Percentiles rank a stretch among this genome's conserved stretches.
Conservation (phyloP, 2,888 invertebrate genomes). For the Lathronympha strigana region DNA sequence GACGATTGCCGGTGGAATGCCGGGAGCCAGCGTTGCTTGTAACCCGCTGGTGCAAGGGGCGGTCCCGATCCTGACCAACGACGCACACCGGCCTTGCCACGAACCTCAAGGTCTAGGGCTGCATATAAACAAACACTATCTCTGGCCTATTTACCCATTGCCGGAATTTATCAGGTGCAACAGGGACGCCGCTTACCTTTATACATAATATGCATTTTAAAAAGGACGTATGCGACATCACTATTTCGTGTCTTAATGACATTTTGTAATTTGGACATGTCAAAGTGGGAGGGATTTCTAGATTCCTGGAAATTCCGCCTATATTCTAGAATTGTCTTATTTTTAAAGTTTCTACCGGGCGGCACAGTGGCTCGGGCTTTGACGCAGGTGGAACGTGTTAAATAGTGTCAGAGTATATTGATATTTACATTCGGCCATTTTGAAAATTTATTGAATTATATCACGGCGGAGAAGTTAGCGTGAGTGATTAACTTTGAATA, state of each 20-base stretch:
- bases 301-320: too few relatives aligned
- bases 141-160: not conserved
- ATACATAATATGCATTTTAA: not conserved
- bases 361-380: not conserved
- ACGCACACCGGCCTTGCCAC: not conserved
- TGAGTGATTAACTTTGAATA: too few relatives aligned
- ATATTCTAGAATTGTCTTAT: not conserved
- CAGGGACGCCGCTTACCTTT: not conserved
- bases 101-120: constrained; percentile 16
- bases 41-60: constrained; percentile 5
- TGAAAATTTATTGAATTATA: too few relatives aligned
- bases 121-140: constrained; percentile 7
- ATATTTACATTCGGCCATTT: not conserved
- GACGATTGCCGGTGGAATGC: not conserved
- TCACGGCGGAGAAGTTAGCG: too few relatives aligned
- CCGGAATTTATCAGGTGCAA: not conserved
- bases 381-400: not conserved
- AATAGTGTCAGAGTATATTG: not conserved
- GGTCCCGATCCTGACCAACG: constrained; percentile 1
- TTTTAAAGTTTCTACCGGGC: not conserved
- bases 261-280: not conserved
- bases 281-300: not conserved
- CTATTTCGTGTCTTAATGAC: not conserved
- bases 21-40: not conserved
- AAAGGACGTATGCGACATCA: not conserved